Base-by-base conservation (phyloP, 2,888 invertebrate genomes). In the Xanthia icteritia region DNA sequence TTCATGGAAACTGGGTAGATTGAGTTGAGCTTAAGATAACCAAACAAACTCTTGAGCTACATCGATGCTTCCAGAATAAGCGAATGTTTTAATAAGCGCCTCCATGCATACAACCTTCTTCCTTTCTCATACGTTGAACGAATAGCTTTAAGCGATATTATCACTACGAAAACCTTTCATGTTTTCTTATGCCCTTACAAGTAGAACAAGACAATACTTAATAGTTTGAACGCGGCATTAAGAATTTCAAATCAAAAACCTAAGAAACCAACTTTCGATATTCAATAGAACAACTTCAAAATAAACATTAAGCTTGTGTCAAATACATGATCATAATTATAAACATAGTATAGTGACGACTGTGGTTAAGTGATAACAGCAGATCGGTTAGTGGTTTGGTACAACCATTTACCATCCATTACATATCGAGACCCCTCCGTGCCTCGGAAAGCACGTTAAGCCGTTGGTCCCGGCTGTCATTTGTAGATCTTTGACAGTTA, bases 11-110 rank as follows among this genome's bases (percentile, higher is more conserved):
- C 11, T 48, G 17, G 0, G 6, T 27, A 45, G 3, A 27, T 36
- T 31, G 3, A 67, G 31, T 23, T 23, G 15, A 45, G 31, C 48
- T 51, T 51, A 31, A 31, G 54, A 63, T 27, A 56, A 36, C 36
- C 27, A 76, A 76, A 56, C 63, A 64, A 64, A 56, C 36, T 64
- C 9, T 56, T 9, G 27, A 77, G 36, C 27, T 27, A 77, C 63
- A 48, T 45, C 77, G 27, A 77, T 11, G 64, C 56, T 77, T 27
- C 5, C 56, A 64, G 76, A 65, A 76, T 58, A 77, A 76, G 36
- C 36, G 23, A 77, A 64, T 36, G 56, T 56, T 76, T 76, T 54
- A 76, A 45, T 76, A 76, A 54, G 76, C 54, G 42, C 31, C 61
- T 39, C 27, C 27, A 20, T 67, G 48, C 8, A 76, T 45, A 48